Base-by-base conservation (phyloP, 2,888 invertebrate genomes). In the Sepiola atlantica region DNA sequence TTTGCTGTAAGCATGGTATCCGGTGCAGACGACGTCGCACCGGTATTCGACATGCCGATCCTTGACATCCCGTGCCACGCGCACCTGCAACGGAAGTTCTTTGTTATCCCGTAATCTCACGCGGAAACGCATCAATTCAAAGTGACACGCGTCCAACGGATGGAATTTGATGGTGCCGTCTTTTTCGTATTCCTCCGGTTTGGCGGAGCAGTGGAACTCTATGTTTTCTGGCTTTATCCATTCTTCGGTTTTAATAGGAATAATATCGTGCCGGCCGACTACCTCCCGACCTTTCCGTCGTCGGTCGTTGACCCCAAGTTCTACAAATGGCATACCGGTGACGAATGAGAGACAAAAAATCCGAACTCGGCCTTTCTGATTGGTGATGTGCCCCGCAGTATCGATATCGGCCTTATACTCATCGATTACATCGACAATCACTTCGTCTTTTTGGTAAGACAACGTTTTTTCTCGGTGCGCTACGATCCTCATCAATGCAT, bases 231-330 rank as follows among this genome's bases (percentile, higher is more conserved):
- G 98, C 91, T 99, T 98, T 97, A 99, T 99, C 99, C 99, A 99
- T 97, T 99, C 99, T 97, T 99, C 99, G 0, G 99, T 99, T 95
- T 97, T 97, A 35, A 97, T 97, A 45, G 99, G 99, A 97, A 99
- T 99, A 97, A 99, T 99, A 97, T 99, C 99, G 97, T 99, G 99
- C 10, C 99, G 98, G 0, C 99, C 99, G 1, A 99, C 99, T 94
- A 99, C 99, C 98, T 99, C 99, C 97, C 98, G 98, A n/a, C 99
- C 99, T 97, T 99, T 99, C n/a, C 99, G 98, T 97, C 99, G 98
- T 98, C 99, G 98, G 97, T 99, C 99, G 97, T 99, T 99, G 94
- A 99, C 98, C 10, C 99, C 99, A 96, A 99, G 98, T 97, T 99
- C 99, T 95, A 99, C 98, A 97, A 98, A 98, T 10, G 99, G 99